Evolutionary conservation across 2,888 invertebrate genomes (phyloP), one percentile per base, ranked within the genome.

Genomic region (Aleiodes testaceus): DNA sequence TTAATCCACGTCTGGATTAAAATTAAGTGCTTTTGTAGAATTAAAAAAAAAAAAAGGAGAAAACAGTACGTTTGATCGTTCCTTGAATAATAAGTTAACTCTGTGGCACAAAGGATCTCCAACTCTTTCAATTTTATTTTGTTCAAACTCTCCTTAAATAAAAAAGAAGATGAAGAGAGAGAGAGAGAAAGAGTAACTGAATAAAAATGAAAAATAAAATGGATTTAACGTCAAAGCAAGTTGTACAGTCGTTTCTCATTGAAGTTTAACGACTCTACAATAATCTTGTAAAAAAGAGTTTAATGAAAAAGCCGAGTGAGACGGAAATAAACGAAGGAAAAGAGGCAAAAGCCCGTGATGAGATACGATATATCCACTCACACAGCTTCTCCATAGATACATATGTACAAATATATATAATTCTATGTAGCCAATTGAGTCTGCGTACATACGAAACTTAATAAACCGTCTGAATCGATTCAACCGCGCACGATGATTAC

Each of bases 401-500:
- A 61, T 30, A 47, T 26, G 3, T 26, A 26, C 4, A 26, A 5
- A 26, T 64, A 45, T n/a, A 20, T 44, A 44, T 45, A 6, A 22
- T 45, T 20, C 20, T 36, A 44, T 53, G 52, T 36, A 36, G 9
- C 36, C 9, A 36, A 36, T 18, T 22, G 11, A 18, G 12, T 18
- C 52, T 52, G 52, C 52, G 52, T 52, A 52, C 22, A 52, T 22
- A 52, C 52, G 11, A 36, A 69, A 63, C 50, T 69, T 42, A 36
- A 69, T 44, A 22, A 49, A 52, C 45, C 52, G 42, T 26, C 52
- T 50, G 66, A 66, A 67, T 45, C 45, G 45, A 44, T 18, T 69
- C 47, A 49, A 63, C 63, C 36, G 50, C 50, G 63, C 30, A 52
- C 50, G 30, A 63, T 68, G 59, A 63, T 69, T 69, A 63, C 12